Conservation (phyloP, 2,113 vertebrate genomes). For the Dromas ardeola region DNA sequence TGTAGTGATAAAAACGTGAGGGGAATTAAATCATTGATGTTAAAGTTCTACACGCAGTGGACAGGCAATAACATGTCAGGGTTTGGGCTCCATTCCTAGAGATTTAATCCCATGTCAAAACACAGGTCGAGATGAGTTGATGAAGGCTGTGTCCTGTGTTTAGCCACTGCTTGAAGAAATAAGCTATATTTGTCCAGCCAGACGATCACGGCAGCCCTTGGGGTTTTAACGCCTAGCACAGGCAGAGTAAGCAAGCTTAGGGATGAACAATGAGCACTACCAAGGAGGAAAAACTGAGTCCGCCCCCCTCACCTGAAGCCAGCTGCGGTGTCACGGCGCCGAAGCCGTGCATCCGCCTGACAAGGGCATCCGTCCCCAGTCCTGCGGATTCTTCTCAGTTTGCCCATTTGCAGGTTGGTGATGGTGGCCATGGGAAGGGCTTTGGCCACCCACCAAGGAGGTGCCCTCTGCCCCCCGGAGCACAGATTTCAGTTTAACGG, state of each 20-base stretch:
- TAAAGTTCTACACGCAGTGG: not conserved
- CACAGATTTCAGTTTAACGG: not conserved
- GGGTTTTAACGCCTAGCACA: not conserved
- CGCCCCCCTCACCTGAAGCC: not conserved
- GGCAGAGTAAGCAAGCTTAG: not conserved
- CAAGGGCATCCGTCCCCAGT: not conserved
- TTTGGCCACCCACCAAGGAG: not conserved
- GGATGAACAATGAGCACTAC: not conserved
- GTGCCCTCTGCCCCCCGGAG: not conserved
- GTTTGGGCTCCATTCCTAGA: not conserved
- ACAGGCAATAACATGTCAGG: not conserved
- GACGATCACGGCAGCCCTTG: fast-evolving
- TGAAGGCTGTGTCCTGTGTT: not conserved
- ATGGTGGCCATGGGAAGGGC: fast-evolving
- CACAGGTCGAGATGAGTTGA: fast-evolving
- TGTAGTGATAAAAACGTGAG: not conserved
- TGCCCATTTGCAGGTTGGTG: not conserved
- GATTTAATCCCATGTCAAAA: not conserved
- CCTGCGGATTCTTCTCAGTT: fast-evolving
- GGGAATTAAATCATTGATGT: not conserved
- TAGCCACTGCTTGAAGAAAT: not conserved
- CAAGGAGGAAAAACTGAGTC: not conserved
- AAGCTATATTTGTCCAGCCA: not conserved
- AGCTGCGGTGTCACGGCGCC: fast-evolving
- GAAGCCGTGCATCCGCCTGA: not conserved